phyloP scores from a whole-genome alignment of 2,797 vertebrate species.

The Etheostoma nigrum region DNA sequence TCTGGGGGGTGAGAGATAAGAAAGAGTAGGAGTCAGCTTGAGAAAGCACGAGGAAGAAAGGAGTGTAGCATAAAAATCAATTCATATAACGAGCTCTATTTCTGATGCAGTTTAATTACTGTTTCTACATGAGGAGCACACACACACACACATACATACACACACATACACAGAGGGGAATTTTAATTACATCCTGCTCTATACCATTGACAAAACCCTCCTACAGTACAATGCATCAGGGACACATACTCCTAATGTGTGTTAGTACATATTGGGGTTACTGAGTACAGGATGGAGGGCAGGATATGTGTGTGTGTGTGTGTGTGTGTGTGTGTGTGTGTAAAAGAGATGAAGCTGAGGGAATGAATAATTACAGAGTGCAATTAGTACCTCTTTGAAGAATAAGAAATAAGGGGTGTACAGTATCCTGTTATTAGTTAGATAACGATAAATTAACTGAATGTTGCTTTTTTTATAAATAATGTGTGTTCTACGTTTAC shows the following conservation, averaged over 20 bases:
- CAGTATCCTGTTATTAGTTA: neutral
- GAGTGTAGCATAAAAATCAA: constrained; percentile 64
- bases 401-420: too few species aligned
- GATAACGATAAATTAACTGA: neutral
- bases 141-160: constrained; percentile 15
- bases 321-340: neutral
- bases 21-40: constrained; percentile 31
- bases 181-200: constrained; percentile 59
- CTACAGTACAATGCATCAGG: constrained; percentile 35
- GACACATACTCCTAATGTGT: constrained; percentile 23
- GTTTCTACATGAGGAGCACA: constrained; percentile 20
- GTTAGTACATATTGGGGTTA: neutral
- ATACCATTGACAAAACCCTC: constrained; percentile 47
- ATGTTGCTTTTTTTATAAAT: neutral
- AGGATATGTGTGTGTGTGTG: constrained; percentile 5
- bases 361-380: too few species aligned
- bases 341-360: neutral
- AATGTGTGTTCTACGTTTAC: neutral
- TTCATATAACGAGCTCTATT: constrained; percentile 63
- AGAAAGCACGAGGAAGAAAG: constrained; percentile 30
- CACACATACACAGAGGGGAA: constrained; percentile 44
- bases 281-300: neutral
- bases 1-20: constrained; percentile 22
- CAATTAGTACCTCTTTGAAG: too few species aligned
- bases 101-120: constrained; percentile 61